These are phyloP conservation scores for Orestias chungarensis DNA, from an alignment of 2,797 vertebrate genomes.

Conservation along the genomic window DNA sequence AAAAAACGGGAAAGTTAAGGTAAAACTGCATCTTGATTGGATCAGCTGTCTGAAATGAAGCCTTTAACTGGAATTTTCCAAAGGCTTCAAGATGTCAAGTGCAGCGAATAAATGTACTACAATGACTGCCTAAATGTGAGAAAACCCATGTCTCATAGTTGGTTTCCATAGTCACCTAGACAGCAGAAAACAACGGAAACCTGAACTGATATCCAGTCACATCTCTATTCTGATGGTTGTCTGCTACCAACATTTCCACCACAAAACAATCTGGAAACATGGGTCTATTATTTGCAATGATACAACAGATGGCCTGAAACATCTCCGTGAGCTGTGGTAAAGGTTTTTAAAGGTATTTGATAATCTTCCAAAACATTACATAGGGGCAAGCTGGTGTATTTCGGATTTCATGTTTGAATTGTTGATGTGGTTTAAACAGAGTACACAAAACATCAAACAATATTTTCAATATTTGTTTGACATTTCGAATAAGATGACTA, in stretches of 20 bases:
- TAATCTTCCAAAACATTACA: constrained; percentile 8
- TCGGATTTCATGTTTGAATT: background rate
- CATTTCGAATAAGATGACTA: no score
- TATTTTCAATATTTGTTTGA: background rate
- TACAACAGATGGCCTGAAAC: constrained; percentile 54
- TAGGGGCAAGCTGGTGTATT: constrained; percentile 1
- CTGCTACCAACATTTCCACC: constrained; percentile 58
- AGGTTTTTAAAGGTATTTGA: constrained; percentile 10
- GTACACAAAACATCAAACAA: background rate
- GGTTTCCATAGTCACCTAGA: constrained; percentile 58
- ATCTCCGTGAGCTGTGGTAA: constrained; percentile 35
- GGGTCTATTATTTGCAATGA: constrained; percentile 72
- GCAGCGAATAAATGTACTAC: background rate
- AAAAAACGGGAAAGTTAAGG: constrained; percentile 27
- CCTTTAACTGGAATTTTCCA: background rate
- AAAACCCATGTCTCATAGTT: constrained; percentile 17
- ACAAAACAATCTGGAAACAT: constrained; percentile 71
- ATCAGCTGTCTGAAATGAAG: background rate
- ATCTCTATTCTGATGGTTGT: constrained; percentile 34
- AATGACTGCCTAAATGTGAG: background rate
- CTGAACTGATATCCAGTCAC: constrained; percentile 39
- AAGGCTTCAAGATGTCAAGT: background rate
- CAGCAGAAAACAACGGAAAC: constrained; percentile 53
- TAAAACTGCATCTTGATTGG: background rate
- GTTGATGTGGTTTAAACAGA: background rate